A percentile compares a stretch with the other conserved stretches of the same genome.
phyloP scores from a whole-genome alignment of 2,113 vertebrate genomes.

The Neofelis nebulosa region DNA sequence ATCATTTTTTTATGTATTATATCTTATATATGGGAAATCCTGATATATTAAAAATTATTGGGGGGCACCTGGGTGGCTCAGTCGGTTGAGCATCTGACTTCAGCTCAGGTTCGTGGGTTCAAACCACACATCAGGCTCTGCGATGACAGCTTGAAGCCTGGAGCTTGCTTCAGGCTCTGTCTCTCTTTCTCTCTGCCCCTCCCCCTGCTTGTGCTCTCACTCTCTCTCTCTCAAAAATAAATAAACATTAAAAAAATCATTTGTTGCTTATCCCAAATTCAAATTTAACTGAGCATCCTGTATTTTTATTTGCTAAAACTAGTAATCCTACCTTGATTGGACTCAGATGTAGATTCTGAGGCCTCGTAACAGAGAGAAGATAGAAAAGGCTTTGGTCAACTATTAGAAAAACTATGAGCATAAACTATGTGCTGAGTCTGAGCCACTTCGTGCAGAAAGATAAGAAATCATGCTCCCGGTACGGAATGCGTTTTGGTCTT shows the following conservation, averaged over 20 bases:
- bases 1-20: not conserved
- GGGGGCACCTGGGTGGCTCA: no score
- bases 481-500: not conserved
- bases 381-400: not conserved
- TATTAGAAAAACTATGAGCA: not conserved
- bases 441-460: not conserved
- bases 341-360: not conserved
- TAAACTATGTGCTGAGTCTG: not conserved
- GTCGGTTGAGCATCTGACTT: no score
- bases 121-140: no score
- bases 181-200: no score
- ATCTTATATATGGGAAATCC: not conserved
- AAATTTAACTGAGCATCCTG: not conserved
- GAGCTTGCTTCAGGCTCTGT: no score
- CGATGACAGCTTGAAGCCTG: no score
- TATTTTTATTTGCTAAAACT: slow-evolving; percentile 14
- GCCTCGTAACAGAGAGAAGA: not conserved
- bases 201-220: no score
- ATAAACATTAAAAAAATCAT: not conserved
- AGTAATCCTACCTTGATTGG: not conserved
- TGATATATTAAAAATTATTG: not conserved
- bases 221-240: no score
- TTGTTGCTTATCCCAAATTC: not conserved
- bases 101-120: no score
- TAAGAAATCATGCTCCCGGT: not conserved